phyloP scores from a whole-genome alignment of 1,140 invertebrate genomes.

The Pogonognathellus flavescens region DNA sequence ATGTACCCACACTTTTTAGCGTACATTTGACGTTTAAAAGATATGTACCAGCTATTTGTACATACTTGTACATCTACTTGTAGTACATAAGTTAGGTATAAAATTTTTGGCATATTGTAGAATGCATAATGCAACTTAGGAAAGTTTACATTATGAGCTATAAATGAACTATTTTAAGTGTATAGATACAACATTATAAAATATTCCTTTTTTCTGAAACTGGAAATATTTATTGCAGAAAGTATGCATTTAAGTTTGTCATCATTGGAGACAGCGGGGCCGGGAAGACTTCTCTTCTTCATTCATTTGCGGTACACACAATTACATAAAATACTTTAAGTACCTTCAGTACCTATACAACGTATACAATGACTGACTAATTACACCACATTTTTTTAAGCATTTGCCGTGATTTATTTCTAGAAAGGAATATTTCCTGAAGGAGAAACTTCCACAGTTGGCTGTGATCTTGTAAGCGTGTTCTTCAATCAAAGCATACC shows the following conservation, averaged over 20 bases:
- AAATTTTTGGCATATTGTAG: too few species aligned
- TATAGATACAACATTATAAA: too few species aligned
- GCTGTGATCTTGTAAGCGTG: slow-evolving; percentile 47
- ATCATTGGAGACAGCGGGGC: slow-evolving; percentile 57
- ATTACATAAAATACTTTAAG: too few species aligned
- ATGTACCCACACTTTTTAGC: too few species aligned
- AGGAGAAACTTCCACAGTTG: slow-evolving; percentile 28
- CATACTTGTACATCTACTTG: too few species aligned
- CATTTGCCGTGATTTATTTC: background rate
- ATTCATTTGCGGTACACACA: slow-evolving; percentile 58
- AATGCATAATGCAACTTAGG: background rate
- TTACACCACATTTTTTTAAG: background rate
- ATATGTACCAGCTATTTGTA: too few species aligned
- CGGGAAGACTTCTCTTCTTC: slow-evolving; percentile 58
- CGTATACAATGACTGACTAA: background rate
- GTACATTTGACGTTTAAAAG: too few species aligned
- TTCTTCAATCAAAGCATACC: background rate
- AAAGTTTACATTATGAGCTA: background rate
- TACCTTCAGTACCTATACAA: too few species aligned
- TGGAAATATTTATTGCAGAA: background rate
- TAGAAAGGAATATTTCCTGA: slow-evolving; percentile 46
- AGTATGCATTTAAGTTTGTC: slow-evolving; percentile 59
- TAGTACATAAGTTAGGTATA: too few species aligned
- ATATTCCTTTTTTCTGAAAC: background rate
- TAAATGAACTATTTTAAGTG: too few species aligned